Percentiles rank a stretch among this genome's conserved stretches.
Evolutionary conservation across 2,113 vertebrate genomes (phyloP).

Genomic region (Sinocyclocheilus rhinocerous): DNA sequence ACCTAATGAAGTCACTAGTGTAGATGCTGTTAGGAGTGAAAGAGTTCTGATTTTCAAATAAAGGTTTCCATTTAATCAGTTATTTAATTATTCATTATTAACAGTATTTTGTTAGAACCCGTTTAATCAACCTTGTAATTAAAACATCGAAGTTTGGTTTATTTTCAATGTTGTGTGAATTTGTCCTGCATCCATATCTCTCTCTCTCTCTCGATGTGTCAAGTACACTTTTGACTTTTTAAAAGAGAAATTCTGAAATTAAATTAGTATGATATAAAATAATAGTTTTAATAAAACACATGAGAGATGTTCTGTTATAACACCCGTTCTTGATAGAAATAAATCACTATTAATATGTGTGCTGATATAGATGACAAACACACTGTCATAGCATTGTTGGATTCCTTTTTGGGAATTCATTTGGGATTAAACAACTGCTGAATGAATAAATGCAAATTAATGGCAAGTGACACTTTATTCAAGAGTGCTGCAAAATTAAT

Average conservation of each 20-base stretch:
- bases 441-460: not conserved
- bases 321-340: not conserved
- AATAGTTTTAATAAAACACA: not conserved
- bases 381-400: too few relatives aligned
- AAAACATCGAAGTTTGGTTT: not conserved
- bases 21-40: not conserved
- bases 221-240: too few relatives aligned
- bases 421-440: not conserved
- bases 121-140: not conserved
- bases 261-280: not conserved
- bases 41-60: too few relatives aligned
- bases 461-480: too few relatives aligned
- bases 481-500: too few relatives aligned
- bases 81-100: not conserved
- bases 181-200: not conserved
- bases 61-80: too few relatives aligned
- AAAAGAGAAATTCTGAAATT: too few relatives aligned
- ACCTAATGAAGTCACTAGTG: slow-evolving; percentile 46
- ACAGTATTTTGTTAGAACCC: not conserved
- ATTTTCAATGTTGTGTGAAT: not conserved
- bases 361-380: not conserved
- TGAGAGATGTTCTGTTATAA: not conserved
- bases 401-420: too few relatives aligned
- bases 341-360: not conserved
- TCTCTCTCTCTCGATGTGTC: not conserved